A percentile compares a stretch with the other conserved stretches of the same genome.
phyloP scores from a whole-genome alignment of 2,888 invertebrate species.

The Spodoptera littoralis region DNA sequence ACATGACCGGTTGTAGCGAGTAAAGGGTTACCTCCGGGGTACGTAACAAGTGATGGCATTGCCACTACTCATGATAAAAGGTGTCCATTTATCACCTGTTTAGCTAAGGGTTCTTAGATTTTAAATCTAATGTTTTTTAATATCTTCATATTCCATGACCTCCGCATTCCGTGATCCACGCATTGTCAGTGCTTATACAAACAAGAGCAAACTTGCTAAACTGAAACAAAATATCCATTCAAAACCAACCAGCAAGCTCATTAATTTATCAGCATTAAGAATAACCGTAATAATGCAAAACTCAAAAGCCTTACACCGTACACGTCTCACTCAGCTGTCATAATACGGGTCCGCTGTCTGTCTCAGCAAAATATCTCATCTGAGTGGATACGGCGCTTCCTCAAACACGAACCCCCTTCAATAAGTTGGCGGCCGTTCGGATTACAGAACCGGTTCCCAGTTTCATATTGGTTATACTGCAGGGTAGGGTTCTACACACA shows the following conservation, averaged over 20 bases:
- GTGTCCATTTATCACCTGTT: too few relatives aligned
- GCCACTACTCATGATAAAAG: conserved; percentile 3
- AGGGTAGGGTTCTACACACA: conserved; percentile 35
- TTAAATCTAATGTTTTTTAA: too few relatives aligned
- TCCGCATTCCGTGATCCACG: too few relatives aligned
- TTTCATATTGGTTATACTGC: conserved; percentile 40
- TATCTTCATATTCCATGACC: too few relatives aligned
- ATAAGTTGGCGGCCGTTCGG: conserved; percentile 48
- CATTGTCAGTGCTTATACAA: too few relatives aligned
- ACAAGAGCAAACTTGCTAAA: background rate
- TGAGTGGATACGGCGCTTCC: conserved; percentile 49
- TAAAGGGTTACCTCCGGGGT: conserved; percentile 36
- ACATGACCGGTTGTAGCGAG: conserved; percentile 50
- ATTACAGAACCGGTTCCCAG: conserved; percentile 53
- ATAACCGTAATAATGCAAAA: conserved; percentile 15
- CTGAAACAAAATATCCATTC: background rate
- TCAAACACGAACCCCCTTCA: conserved; percentile 55
- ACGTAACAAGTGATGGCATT: conserved; percentile 32
- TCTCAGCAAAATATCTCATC: conserved; percentile 43
- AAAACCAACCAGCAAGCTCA: background rate
- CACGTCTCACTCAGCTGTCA: conserved; percentile 32
- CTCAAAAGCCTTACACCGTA: conserved; percentile 8
- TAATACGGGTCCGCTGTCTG: conserved; percentile 36
- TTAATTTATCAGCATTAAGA: conserved; percentile 10
- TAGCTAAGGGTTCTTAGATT: too few relatives aligned